phyloP scores from a whole-genome alignment of 2,888 invertebrate species.

The Leucophora obtusa region DNA sequence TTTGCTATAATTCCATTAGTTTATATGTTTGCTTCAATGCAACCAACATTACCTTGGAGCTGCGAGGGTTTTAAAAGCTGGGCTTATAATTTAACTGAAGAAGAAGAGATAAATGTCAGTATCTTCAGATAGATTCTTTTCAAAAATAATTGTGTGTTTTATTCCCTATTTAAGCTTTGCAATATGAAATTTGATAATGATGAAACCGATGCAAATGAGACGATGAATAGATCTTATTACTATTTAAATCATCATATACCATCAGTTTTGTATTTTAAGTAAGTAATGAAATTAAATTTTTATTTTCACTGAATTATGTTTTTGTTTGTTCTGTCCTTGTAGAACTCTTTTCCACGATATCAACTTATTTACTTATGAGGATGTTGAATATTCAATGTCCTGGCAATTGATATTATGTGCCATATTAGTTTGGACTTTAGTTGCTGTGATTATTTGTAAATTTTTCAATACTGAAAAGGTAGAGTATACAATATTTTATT shows the following conservation, averaged over 20 bases:
- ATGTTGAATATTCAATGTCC: constrained; percentile 63
- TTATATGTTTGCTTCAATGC: constrained; percentile 86
- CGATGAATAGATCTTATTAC: neutral
- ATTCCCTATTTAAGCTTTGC: neutral
- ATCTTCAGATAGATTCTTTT: neutral
- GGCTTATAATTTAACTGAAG: constrained; percentile 39
- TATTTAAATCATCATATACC: neutral
- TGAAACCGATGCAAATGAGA: neutral
- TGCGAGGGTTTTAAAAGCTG: constrained; percentile 81
- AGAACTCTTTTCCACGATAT: constrained; percentile 39
- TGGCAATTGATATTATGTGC: constrained; percentile 70
- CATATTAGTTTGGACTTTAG: constrained; percentile 68
- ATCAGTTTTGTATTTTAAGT: neutral
- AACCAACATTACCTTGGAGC: constrained; percentile 86
- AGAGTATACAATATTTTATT: neutral
- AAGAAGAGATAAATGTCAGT: constrained; percentile 44
- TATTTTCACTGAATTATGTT: neutral
- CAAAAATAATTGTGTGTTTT: too few species aligned
- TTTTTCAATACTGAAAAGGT: constrained; percentile 69
- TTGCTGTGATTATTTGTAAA: constrained; percentile 68
- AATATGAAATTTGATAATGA: neutral
- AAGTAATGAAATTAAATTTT: neutral
- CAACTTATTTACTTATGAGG: constrained; percentile 35
- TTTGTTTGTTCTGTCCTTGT: neutral
- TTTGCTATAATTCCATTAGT: constrained; percentile 90